Conservation (phyloP, 2,888 invertebrate genomes). For the Eupithecia insigniata region DNA sequence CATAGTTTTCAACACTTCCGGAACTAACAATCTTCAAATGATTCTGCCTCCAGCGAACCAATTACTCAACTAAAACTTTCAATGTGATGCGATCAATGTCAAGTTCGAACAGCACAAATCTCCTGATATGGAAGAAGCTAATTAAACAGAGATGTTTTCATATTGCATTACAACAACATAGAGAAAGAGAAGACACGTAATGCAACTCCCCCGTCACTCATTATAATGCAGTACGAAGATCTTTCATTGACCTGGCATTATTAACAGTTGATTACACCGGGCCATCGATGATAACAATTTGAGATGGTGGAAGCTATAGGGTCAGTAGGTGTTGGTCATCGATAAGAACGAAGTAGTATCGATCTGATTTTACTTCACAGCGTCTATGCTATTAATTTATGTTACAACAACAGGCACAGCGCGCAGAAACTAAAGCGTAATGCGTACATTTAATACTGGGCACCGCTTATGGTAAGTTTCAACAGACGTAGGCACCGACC, state of each 20-base stretch:
- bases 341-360: not conserved
- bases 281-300: not conserved
- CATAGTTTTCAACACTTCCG: not conserved
- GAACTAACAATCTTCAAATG: not conserved
- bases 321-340: not conserved
- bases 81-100: no score
- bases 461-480: conserved; percentile 36
- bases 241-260: not conserved
- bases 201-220: not conserved
- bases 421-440: conserved; percentile 65
- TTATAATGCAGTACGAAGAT: not conserved
- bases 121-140: not conserved
- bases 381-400: conserved; percentile 46
- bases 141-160: not conserved
- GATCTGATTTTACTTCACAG: conserved; percentile 28
- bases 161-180: not conserved
- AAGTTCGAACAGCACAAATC: no score
- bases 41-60: not conserved
- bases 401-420: conserved; percentile 52
- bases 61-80: no score
- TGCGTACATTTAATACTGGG: no score
- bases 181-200: not conserved
- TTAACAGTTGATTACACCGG: not conserved
- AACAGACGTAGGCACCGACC: no score
- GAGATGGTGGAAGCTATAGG: not conserved